phyloP scores from a whole-genome alignment of 2,113 vertebrate species.

The Potamarius usumacintae region DNA sequence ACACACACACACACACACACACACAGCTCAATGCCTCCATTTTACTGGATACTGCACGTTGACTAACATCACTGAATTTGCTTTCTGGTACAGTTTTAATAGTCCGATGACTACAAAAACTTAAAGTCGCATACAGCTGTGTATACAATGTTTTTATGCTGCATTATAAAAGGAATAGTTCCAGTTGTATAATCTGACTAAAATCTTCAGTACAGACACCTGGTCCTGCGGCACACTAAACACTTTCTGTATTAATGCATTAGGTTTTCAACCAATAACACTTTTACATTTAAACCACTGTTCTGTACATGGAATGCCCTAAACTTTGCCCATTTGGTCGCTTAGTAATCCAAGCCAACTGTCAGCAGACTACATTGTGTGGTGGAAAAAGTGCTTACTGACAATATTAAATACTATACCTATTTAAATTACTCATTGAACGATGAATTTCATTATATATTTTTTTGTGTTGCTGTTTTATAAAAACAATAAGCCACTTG shows the following conservation, averaged over 20 bases:
- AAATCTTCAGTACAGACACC: neutral
- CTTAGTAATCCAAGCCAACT: neutral
- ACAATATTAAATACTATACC: neutral
- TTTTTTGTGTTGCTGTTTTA: too few relatives aligned
- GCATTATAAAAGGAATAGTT: neutral
- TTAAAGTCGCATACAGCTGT: neutral
- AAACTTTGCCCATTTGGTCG: neutral
- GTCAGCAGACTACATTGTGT: neutral
- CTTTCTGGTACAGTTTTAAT: neutral
- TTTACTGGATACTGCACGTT: neutral
- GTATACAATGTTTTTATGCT: neutral
- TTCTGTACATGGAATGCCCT: neutral
- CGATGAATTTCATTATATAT: neutral
- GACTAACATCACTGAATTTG: neutral
- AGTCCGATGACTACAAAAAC: neutral
- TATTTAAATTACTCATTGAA: neutral
- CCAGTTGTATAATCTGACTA: neutral
- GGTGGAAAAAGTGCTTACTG: neutral
- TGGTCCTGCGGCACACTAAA: neutral
- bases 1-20: too few relatives aligned
- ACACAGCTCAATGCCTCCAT: neutral
- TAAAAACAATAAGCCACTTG: too few relatives aligned
- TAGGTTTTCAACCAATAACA: neutral
- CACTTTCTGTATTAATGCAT: neutral
- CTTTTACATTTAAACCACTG: neutral